Evolutionary conservation across 1,140 invertebrate genomes (phyloP).

Genomic region (Lanistes nyassanus): DNA sequence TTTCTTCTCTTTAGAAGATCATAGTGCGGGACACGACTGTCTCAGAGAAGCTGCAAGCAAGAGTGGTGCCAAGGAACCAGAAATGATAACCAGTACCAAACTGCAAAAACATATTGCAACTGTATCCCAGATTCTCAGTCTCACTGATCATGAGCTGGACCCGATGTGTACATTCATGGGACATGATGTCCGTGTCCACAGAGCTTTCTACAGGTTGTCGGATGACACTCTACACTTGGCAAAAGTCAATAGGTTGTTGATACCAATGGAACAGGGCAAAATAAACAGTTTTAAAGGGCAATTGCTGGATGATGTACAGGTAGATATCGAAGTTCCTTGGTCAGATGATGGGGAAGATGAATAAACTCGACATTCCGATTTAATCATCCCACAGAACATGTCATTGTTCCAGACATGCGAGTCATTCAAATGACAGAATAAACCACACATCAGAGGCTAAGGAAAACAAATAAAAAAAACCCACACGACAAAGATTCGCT

Average conservation of each 20-base stretch:
- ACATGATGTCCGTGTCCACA: no score
- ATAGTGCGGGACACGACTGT: background rate
- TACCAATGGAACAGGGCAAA: background rate
- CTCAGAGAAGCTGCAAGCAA: background rate
- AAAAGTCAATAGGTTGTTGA: background rate
- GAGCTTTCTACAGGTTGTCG: no score
- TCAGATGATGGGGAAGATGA: background rate
- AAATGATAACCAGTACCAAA: background rate
- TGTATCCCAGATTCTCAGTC: background rate
- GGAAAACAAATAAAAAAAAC: background rate
- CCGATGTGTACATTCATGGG: background rate
- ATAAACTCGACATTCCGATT: background rate
- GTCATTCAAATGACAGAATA: no score
- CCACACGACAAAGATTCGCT: no score
- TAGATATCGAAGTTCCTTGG: background rate
- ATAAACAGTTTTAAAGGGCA: background rate
- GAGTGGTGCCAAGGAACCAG: constrained; percentile 7
- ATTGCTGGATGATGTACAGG: no score
- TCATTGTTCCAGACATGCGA: background rate
- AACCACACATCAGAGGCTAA: background rate
- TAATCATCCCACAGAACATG: background rate
- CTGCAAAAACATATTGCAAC: constrained; percentile 4
- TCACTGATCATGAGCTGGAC: background rate
- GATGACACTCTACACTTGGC: background rate
- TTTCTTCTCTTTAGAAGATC: background rate